phyloP scores from a whole-genome alignment of 2,113 vertebrate genomes.

The Aptenodytes patagonicus region DNA sequence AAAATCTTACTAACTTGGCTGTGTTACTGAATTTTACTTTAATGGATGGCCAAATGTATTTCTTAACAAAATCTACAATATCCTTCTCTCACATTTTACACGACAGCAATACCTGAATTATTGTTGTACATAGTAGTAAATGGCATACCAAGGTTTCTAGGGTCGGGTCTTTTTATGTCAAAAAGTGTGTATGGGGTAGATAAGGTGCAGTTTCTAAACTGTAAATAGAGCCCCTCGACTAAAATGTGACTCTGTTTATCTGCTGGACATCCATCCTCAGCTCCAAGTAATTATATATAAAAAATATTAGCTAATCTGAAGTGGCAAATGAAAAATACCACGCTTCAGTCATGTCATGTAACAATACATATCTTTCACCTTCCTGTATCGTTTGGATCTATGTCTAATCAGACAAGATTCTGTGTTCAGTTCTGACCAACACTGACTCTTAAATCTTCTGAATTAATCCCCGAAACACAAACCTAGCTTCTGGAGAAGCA shows the following conservation, averaged over 20 bases:
- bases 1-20: neutral
- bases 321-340: neutral
- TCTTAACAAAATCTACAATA: neutral
- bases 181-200: neutral
- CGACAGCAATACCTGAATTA: neutral
- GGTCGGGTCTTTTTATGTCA: neutral
- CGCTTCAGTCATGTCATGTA: neutral
- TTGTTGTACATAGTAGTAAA: neutral
- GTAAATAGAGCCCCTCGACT: neutral
- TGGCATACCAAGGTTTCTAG: neutral
- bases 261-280: neutral
- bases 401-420: neutral
- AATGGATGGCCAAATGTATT: neutral
- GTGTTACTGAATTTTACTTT: neutral
- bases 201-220: neutral
- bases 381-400: neutral
- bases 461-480: neutral
- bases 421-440: neutral
- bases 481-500: neutral
- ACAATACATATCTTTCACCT: neutral
- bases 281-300: neutral
- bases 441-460: neutral
- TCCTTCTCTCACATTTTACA: neutral
- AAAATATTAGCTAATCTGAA: neutral
- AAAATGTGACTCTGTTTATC: neutral